Conservation (phyloP, 2,797 vertebrate genomes). For the Pseudopleuronectes americanus region DNA sequence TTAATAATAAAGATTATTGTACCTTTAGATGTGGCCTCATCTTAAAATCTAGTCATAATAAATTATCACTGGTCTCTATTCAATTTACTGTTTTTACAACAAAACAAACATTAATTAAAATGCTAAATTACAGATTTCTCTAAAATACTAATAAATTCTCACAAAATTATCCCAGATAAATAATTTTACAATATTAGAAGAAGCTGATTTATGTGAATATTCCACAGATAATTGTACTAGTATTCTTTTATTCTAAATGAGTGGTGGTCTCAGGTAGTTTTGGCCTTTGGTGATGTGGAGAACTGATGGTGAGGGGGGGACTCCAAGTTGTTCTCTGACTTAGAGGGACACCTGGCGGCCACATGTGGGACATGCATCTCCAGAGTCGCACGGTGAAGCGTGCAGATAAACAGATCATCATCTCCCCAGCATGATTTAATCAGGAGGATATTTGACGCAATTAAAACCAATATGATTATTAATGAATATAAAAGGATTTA, state of each 20-base stretch:
- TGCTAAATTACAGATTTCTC: neutral
- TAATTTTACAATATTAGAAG: neutral
- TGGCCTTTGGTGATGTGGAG: neutral
- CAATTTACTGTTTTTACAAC: too few species aligned
- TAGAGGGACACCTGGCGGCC: constrained; percentile 76
- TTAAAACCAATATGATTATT: neutral
- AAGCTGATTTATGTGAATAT: neutral
- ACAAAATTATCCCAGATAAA: neutral
- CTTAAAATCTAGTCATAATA: too few species aligned
- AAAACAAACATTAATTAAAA: neutral
- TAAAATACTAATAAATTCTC: neutral
- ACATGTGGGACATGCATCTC: constrained; percentile 1
- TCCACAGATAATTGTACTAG: neutral
- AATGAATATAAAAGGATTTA: too few species aligned
- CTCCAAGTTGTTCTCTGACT: constrained; percentile 44
- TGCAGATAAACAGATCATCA: neutral
- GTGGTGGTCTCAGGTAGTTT: neutral
- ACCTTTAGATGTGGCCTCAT: too few species aligned
- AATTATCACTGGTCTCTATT: too few species aligned
- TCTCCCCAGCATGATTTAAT: neutral
- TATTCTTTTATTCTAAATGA: neutral
- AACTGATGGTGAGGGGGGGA: neutral
- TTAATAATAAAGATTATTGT: too few species aligned
- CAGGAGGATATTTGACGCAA: neutral
- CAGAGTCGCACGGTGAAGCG: neutral